A percentile compares a stretch with the other conserved stretches of the same genome.
Conservation (phyloP, 2,797 vertebrate genomes). For the Cuniculus paca region DNA sequence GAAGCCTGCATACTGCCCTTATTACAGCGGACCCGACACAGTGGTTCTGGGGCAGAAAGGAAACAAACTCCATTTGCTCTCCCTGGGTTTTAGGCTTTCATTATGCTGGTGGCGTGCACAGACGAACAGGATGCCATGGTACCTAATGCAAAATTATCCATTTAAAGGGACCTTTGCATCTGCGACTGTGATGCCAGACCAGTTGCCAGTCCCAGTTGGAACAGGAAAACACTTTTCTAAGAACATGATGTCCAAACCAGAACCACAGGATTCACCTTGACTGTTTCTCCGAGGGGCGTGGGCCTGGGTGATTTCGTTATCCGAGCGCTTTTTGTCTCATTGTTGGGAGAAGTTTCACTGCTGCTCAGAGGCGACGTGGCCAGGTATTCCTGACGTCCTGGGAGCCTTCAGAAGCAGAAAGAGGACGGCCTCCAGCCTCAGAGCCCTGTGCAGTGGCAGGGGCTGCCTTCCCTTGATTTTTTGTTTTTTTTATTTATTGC, state of each 20-base stretch:
- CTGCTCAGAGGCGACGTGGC: conserved; percentile 41
- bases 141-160: conserved; percentile 75
- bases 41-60: conserved; percentile 77
- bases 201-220: conserved; percentile 76
- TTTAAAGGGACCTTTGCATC: conserved; percentile 80
- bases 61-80: conserved; percentile 73
- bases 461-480: conserved; percentile 52
- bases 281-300: conserved; percentile 80
- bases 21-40: conserved; percentile 72
- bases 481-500: neutral
- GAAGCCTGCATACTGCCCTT: conserved; percentile 70
- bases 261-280: conserved; percentile 73
- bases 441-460: conserved; percentile 73
- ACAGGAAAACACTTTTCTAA: conserved; percentile 60
- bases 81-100: conserved; percentile 85
- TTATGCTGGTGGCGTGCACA: conserved; percentile 70
- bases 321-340: conserved; percentile 84
- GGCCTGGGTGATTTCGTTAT: conserved; percentile 80
- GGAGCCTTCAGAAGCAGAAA: neutral
- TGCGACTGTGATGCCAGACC: conserved; percentile 63
- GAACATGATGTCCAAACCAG: conserved; percentile 48
- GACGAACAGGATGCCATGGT: conserved; percentile 77
- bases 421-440: conserved; percentile 57
- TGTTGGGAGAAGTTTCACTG: conserved; percentile 84
- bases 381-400: conserved; percentile 56